phyloP scores from a whole-genome alignment of 1,140 invertebrate genomes.

The Eulimnadia texana region DNA sequence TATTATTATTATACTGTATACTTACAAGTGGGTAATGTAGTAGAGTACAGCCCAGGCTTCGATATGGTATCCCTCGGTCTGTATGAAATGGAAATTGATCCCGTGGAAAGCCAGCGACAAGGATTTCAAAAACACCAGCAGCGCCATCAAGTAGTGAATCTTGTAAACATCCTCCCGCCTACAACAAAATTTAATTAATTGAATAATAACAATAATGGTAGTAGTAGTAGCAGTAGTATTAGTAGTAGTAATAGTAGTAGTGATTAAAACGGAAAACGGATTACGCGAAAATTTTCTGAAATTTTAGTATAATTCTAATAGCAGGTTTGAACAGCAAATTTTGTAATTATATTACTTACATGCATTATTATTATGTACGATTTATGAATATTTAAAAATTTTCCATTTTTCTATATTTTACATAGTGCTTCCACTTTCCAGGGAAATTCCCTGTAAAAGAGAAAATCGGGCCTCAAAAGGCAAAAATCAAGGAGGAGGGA shows the following conservation, averaged over 20 bases:
- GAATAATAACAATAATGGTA: conserved; percentile 17
- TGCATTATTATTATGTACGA: too few species aligned
- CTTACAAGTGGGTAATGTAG: conserved; percentile 87
- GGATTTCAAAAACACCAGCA: conserved; percentile 82
- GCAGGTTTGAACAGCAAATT: too few species aligned
- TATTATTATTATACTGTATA: conserved; percentile 19
- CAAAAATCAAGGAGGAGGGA: too few species aligned
- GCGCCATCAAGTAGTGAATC: conserved; percentile 94
- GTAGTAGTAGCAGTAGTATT: conserved; percentile 16
- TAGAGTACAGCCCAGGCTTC: conserved; percentile 94
- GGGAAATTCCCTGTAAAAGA: too few species aligned
- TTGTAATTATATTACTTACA: too few species aligned
- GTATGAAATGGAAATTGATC: conserved; percentile 92
- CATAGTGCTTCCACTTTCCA: too few species aligned
- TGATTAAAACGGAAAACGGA: not conserved
- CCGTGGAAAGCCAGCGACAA: conserved; percentile 87
- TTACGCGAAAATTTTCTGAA: conserved; percentile 5
- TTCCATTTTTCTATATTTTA: too few species aligned
- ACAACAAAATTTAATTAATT: conserved; percentile 25
- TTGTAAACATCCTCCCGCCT: conserved; percentile 73
- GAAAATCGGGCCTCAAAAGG: too few species aligned
- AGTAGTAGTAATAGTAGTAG: too few species aligned
- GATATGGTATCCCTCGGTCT: conserved; percentile 81
- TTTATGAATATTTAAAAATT: too few species aligned
- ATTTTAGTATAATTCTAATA: too few species aligned